These are phyloP conservation scores for Onychomys arenicola DNA, from an alignment of 2,797 vertebrate species.

Conservation along the genomic window DNA sequence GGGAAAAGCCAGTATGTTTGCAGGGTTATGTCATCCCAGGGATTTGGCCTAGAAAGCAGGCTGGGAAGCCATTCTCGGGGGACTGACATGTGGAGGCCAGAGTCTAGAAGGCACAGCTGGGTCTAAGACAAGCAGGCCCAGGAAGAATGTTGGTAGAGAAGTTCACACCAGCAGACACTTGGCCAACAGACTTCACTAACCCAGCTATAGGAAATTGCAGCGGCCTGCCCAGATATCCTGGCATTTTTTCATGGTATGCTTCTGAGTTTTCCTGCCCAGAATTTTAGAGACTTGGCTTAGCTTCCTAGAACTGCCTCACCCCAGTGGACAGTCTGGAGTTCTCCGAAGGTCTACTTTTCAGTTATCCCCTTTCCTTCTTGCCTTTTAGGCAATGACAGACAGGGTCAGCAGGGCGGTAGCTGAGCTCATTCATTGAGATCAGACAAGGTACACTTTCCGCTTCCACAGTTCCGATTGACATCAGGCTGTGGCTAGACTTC, in stretches of 20 bases:
- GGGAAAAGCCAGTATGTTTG: background rate
- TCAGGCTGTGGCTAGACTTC: background rate
- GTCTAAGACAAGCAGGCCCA: background rate
- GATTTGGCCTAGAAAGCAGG: background rate
- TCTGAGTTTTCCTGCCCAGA: background rate
- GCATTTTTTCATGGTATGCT: background rate
- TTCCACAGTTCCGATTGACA: background rate
- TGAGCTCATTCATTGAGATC: background rate
- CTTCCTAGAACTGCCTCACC: background rate
- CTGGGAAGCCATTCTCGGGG: background rate
- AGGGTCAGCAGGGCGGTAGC: background rate
- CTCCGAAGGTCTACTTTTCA: background rate
- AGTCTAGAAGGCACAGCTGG: background rate
- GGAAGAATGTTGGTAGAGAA: background rate
- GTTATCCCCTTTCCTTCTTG: background rate
- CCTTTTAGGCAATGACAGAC: background rate
- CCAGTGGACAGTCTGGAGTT: background rate
- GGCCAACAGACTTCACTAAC: background rate
- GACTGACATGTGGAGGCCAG: background rate
- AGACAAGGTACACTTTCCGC: background rate
- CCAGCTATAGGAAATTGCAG: background rate
- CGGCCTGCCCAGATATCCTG: background rate
- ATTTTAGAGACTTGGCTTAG: background rate
- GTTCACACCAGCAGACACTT: background rate
- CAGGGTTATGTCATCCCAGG: background rate